Evolutionary conservation across 2,888 invertebrate species (phyloP), one percentile per base, ranked within the genome.

Genomic region (Andrena bicolor): DNA sequence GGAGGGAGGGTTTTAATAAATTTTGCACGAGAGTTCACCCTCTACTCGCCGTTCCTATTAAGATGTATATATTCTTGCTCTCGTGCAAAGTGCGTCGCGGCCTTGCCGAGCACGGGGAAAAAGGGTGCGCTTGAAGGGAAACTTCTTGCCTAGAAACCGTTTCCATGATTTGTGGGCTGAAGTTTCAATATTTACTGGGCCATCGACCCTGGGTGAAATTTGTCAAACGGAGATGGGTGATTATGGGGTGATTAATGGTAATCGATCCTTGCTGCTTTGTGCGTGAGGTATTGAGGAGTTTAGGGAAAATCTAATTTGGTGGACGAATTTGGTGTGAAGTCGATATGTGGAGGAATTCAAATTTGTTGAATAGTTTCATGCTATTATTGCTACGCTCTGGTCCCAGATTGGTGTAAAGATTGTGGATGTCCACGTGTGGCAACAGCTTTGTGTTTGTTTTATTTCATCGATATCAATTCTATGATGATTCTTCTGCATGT

Each of bases 1-100:
- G 8, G 26, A 32, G 58, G 75, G 70, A 73, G 56, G 76, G 78
- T 81, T 85, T 85, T 85, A 80, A 85, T 80, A 81, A 85, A 82
- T 81, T 85, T 82, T 74, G 76, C 83, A 64, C 63, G 63, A 74
- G 76, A 76, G 61, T 64, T 84, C 83, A 80, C 80, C 71, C 80
- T 76, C 73, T 68, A 35, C 66, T 72, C 66, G 53, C 77, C 71
- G 56, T 61, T 74, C 76, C 68, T 68, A 83, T 77, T 76, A 77
- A 77, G 74, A 83, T 83, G 70, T 83, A 77, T 77, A 75, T 82
- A 83, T 83, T 83, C 76, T 77, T 70, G 72, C 56, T 49, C 72
- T 56, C 72, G 75, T 64, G 51, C 63, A 41, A 68, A 35, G 20
- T 53, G 28, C 71, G 63, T 32, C 28, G 35, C 16, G 32, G 64